Percentiles rank a stretch among this genome's conserved stretches.
Conservation (phyloP, 2,113 vertebrate species). For the Bombycilla garrulus region DNA sequence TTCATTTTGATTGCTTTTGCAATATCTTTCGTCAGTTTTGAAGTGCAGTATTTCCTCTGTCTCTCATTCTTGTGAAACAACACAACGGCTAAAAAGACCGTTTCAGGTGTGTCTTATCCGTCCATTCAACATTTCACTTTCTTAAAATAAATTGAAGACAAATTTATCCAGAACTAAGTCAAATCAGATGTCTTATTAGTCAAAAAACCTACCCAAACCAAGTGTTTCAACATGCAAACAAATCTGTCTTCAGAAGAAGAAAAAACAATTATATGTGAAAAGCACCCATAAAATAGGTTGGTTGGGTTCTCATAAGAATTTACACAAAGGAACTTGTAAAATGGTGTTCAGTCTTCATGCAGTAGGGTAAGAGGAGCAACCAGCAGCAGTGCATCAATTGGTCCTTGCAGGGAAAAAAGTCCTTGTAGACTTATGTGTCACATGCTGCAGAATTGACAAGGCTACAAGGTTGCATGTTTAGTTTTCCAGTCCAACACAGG, state of each 20-base stretch:
- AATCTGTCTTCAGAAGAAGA: background rate
- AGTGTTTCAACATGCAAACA: background rate
- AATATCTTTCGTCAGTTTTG: background rate
- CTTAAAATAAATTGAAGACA: background rate
- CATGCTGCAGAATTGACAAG: background rate
- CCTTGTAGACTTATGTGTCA: background rate
- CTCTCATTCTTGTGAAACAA: background rate
- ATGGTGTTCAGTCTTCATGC: background rate
- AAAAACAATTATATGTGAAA: background rate
- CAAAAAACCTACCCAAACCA: fast-evolving
- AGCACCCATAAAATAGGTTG: background rate
- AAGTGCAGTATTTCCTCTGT: background rate
- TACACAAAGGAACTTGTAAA: background rate
- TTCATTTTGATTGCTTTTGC: background rate
- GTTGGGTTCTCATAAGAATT: background rate
- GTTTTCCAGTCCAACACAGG: background rate
- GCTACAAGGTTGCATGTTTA: background rate
- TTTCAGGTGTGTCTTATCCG: background rate
- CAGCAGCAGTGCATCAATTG: background rate
- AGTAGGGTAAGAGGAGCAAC: background rate
- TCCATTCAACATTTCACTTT: background rate
- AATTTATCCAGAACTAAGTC: background rate
- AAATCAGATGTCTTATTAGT: background rate
- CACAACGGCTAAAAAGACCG: background rate
- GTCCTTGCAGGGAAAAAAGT: background rate